Percentiles rank a stretch among this genome's conserved stretches.
These are phyloP conservation scores for Bradynema listronoti DNA, from an alignment of 1,140 invertebrate genomes.

Conservation along the genomic window DNA sequence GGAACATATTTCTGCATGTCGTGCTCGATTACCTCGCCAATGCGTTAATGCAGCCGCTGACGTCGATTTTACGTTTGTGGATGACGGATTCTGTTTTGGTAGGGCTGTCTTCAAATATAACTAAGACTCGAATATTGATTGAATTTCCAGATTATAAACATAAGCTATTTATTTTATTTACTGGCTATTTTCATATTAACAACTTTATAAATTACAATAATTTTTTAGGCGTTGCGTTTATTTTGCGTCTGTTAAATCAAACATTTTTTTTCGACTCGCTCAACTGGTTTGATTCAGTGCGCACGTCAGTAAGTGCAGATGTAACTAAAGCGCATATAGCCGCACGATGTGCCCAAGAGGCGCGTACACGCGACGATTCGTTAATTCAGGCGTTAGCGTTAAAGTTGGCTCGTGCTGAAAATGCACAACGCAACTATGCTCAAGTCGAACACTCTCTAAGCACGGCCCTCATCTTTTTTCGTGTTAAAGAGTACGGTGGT, in stretches of 20 bases:
- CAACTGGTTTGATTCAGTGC: conserved; percentile 92
- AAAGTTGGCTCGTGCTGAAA: too few relatives aligned
- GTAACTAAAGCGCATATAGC: too few relatives aligned
- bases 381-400: conserved; percentile 84
- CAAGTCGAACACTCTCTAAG: too few relatives aligned
- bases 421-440: too few relatives aligned
- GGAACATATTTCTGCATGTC: conserved; percentile 81
- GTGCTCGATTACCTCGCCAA: conserved; percentile 80
- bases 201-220: conserved; percentile 3
- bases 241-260: conserved; percentile 66
- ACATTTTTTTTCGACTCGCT: conserved; percentile 78
- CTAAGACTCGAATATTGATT: conserved; percentile 11
- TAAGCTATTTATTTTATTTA: conserved; percentile 15
- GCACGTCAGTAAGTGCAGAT: too few relatives aligned
- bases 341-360: too few relatives aligned
- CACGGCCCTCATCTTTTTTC: conserved; percentile 86
- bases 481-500: too few relatives aligned
- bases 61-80: conserved; percentile 78
- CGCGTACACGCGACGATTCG: conserved; percentile 67
- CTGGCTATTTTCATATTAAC: neutral
- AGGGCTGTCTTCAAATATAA: conserved; percentile 32
- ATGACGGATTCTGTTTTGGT: conserved; percentile 97
- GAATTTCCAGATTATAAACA: conserved; percentile 3
- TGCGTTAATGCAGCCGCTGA: conserved; percentile 64
- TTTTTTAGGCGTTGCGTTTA: conserved; percentile 66